phyloP scores from a whole-genome alignment of 2,888 invertebrate species.

The Drosophila seclusa region DNA sequence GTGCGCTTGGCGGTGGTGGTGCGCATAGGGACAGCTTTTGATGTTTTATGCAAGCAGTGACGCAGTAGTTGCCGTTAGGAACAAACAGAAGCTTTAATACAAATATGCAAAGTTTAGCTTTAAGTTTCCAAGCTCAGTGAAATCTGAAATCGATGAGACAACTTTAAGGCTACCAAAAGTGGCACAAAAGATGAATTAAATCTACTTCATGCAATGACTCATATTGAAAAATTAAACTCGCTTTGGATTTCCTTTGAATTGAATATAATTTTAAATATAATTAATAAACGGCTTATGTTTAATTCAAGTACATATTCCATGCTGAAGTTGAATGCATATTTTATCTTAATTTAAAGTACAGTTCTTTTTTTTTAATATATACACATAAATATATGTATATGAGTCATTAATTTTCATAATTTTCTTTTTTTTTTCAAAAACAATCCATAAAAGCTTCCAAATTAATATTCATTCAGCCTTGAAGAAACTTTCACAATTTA shows the following conservation, averaged over 20 bases:
- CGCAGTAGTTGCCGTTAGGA: constrained; percentile 18
- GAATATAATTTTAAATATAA: too few species aligned
- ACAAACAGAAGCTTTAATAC: constrained; percentile 19
- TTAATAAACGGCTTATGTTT: neutral
- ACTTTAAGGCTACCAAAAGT: neutral
- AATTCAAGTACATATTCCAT: neutral
- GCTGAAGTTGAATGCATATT: neutral
- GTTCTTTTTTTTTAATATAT: neutral
- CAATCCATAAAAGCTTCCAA: too few species aligned
- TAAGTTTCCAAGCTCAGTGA: constrained; percentile 10
- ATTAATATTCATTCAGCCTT: too few species aligned
- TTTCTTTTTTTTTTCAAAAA: neutral
- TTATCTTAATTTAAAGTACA: neutral
- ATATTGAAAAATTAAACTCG: neutral
- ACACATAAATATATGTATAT: neutral
- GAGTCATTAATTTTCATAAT: rapidly evolving
- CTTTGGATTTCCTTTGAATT: neutral
- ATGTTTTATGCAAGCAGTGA: constrained; percentile 71
- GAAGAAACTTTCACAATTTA: neutral
- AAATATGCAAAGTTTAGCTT: constrained; percentile 24
- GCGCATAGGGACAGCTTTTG: constrained; percentile 54
- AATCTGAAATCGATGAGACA: neutral
- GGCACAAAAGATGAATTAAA: neutral
- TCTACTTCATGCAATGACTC: neutral
- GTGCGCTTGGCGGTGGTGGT: neutral